Base-by-base conservation (phyloP, 2,888 invertebrate species). In the Scotopteryx bipunctaria region DNA sequence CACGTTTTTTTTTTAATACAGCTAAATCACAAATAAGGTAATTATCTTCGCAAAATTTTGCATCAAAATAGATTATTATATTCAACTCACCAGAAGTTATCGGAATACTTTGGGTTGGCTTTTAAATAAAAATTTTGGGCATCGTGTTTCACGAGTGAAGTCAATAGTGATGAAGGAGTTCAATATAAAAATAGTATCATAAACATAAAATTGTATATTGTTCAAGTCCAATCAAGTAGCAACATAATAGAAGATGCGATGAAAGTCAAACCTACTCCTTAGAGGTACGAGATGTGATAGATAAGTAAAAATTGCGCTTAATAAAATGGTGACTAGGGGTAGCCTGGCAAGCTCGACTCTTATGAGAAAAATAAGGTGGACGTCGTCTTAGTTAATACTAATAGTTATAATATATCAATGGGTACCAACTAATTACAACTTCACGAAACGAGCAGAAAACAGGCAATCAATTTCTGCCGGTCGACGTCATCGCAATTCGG, bases 381-480 rank as follows among this genome's bases (percentile, higher is more conserved):
- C n/a, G n/a, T n/a, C n/a, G n/a, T n/a, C n/a, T n/a, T n/a, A n/a
- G n/a, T n/a, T n/a, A n/a, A n/a, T n/a, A 1, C 23, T 23, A 23
- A 23, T 6, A 23, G 2, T 8, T 23, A 23, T 23, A 8, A n/a
- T 23, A 8, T 33, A 35, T n/a, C 16, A 35, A 35, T n/a, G 15
- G 3, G 15, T 15, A 33, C 16, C n/a, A 15, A 25, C 16, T 40
- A 27, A 38, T 25, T 25, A 27, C 25, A 6, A 25, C 27, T 19
- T 19, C n/a, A 46, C 43, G 53, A 48, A 53, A 42, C 49, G 49
- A 29, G 43, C 51, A 51, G 54, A 55, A 56, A 61, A 56, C 54
- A 51, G 55, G 43, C 54, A 52, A 52, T 61, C 52, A 54, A 58
- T 56, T 58, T 55, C 55, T 56, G 51, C 33, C 47, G 40, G 52